A percentile compares a stretch with the other conserved stretches of the same genome.
These are phyloP conservation scores for Gambusia holbrooki DNA, from an alignment of 2,113 vertebrate species.

Conservation along the genomic window DNA sequence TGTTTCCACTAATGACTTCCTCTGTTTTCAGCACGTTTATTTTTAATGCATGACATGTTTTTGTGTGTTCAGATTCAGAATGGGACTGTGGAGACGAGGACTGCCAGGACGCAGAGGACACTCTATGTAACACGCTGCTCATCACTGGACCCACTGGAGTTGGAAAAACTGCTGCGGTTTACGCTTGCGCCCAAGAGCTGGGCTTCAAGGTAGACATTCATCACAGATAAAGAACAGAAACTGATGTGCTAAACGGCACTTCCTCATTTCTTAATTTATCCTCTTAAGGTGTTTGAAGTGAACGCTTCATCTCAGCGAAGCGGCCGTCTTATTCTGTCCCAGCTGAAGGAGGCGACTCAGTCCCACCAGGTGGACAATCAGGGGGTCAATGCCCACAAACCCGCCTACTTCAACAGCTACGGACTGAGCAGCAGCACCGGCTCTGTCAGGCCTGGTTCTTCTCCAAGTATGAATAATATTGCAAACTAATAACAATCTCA, in stretches of 20 bases:
- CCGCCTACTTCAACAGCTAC: constrained; percentile 89
- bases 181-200: constrained; percentile 96
- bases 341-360: constrained; percentile 97
- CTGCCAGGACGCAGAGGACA: constrained; percentile 79
- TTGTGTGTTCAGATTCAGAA: constrained; percentile 69
- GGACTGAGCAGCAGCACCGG: constrained; percentile 41
- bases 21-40: not conserved
- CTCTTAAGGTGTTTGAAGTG: constrained; percentile 93
- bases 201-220: constrained; percentile 90
- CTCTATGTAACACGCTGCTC: constrained; percentile 91
- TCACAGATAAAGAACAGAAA: not conserved
- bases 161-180: constrained; percentile 95
- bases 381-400: constrained; percentile 87
- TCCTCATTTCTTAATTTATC: not conserved
- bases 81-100: constrained; percentile 81
- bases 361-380: constrained; percentile 98
- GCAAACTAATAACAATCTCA: not conserved
- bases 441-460: constrained; percentile 51
- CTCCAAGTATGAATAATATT: constrained; percentile 68
- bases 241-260: no score
- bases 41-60: not conserved
- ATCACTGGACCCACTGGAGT: constrained; percentile 93
- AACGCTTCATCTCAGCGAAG: constrained; percentile 96
- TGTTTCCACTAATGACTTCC: not conserved
- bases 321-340: constrained; percentile 93